Evolutionary conservation across 1,140 invertebrate species (phyloP), one percentile per base, ranked within the genome.

Genomic region (Rhyzopertha dominica): DNA sequence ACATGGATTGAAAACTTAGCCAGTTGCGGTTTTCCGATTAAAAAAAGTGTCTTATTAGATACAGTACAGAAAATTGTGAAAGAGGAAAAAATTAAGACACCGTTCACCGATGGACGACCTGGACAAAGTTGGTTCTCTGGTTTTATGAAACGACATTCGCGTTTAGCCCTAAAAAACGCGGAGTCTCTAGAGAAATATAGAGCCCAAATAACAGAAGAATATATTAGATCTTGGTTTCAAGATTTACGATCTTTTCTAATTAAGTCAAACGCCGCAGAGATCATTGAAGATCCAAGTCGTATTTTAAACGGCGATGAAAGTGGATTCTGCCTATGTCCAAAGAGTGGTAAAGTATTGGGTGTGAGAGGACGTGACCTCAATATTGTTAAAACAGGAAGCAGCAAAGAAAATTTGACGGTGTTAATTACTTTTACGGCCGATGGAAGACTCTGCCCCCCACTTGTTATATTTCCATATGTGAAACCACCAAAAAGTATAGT

Each of bases 361-460:
- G 51, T 54, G 7, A 53, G 43, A 41, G 48, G 51, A 16, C 55
- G 45, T 44, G 61, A 58, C 54, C 31, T 64, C 5, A 63, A 62
- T 35, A 30, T 55, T 19, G 49, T 60, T 18, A 32, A 45, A 31
- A 43, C 7, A 25, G 43, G 55, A 9, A 49, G 50, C 25, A 56
- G 54, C 20, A 65, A 62, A 51, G 62, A 66, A 44, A 44, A 7
- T 17, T 17, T 17, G 23, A 34, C 12, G 28, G 25, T 12, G 29
- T 17, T 17, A 3, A 7, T 42, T 10, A 42, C 16, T 9, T 42
- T 42, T 28, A 28, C 18, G 0, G 25, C 40, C 5, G 19, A 42
- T 8, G 9, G 17, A 42, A 32, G 23, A n/a, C 9, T 42, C 5
- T 23, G 30, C 29, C 30, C 42, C 5, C 12, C 2, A 9, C n/a